A percentile compares a stretch with the other conserved stretches of the same genome.
phyloP scores from a whole-genome alignment of 1,140 invertebrate genomes.

The Adelges cooleyi region DNA sequence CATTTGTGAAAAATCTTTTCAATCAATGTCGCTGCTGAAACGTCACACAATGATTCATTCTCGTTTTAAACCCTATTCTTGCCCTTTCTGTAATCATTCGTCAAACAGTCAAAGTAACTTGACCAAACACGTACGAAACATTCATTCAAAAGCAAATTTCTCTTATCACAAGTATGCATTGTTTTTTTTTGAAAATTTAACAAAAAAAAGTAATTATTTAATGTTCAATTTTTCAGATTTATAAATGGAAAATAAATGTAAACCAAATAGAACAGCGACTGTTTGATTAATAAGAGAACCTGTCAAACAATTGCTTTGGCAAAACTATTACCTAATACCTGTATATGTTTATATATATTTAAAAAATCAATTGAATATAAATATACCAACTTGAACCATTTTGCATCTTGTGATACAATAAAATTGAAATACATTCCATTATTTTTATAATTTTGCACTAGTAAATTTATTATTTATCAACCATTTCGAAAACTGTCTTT shows the following conservation, averaged over 20 bases:
- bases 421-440: no score
- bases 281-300: no score
- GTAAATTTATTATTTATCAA: no score
- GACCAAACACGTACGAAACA: conserved; percentile 19
- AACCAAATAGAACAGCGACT: no score
- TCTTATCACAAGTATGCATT: conserved; percentile 16
- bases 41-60: conserved; percentile 11
- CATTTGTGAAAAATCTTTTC: conserved; percentile 16
- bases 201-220: not conserved
- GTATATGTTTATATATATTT: no score
- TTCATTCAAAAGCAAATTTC: not conserved
- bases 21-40: not conserved
- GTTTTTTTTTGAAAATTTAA: not conserved
- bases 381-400: no score
- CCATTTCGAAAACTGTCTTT: no score
- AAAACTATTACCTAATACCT: no score
- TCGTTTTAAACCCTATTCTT: conserved; percentile 9
- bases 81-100: conserved; percentile 10
- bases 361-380: no score
- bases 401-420: no score
- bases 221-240: conserved; percentile 5
- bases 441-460: no score
- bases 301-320: no score
- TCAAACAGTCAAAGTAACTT: conserved; percentile 16
- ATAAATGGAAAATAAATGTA: not conserved